Conservation (phyloP, 2,888 invertebrate genomes). For the Endomychus coccineus region DNA sequence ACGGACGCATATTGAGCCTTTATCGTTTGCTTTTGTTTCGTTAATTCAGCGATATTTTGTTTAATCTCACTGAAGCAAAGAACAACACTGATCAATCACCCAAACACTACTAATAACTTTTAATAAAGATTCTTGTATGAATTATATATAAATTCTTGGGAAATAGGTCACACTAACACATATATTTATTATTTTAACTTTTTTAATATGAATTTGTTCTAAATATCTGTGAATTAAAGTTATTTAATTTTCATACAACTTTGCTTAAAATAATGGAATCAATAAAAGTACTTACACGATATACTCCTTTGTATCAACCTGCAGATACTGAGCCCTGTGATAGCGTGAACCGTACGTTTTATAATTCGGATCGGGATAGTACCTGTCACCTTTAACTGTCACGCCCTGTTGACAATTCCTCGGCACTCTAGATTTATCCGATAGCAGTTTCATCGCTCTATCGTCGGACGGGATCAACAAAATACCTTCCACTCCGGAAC, state of each 20-base stretch:
- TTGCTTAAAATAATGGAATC: too few species aligned
- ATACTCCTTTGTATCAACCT: constrained; percentile 58
- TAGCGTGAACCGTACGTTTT: constrained; percentile 61
- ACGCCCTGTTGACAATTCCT: constrained; percentile 58
- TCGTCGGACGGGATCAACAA: constrained; percentile 65
- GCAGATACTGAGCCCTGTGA: constrained; percentile 51
- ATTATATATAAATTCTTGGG: too few species aligned
- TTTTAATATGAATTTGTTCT: too few species aligned
- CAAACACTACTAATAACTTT: too few species aligned
- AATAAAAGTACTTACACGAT: constrained; percentile 53
- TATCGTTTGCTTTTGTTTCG: constrained; percentile 34
- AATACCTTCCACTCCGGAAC: constrained; percentile 61
- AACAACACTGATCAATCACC: too few species aligned
- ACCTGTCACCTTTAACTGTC: constrained; percentile 59
- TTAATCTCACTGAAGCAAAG: too few species aligned
- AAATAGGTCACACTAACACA: too few species aligned
- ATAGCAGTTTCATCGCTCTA: constrained; percentile 64
- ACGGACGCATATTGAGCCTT: constrained; percentile 31
- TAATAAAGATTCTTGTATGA: too few species aligned
- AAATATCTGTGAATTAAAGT: too few species aligned
- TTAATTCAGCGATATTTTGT: constrained; percentile 26
- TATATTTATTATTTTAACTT: too few species aligned
- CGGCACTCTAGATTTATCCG: constrained; percentile 57
- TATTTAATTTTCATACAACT: too few species aligned
- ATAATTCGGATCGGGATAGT: constrained; percentile 70